phyloP scores from a whole-genome alignment of 2,797 vertebrate genomes.

The Anguilla obscura region DNA sequence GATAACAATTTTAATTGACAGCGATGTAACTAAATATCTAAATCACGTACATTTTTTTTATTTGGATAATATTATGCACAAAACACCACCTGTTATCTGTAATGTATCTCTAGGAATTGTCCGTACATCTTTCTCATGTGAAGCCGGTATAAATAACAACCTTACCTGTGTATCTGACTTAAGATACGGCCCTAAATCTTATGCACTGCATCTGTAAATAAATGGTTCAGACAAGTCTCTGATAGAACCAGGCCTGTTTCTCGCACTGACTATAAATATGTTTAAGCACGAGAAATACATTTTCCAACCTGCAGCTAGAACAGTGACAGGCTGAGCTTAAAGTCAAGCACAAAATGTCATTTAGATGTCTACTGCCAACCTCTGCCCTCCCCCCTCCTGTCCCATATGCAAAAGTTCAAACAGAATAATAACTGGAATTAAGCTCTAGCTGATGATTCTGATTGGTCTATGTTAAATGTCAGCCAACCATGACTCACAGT shows the following conservation, averaged over 20 bases:
- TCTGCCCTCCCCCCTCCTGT: conserved; percentile 50
- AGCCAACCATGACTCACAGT: conserved; percentile 69
- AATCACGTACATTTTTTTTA: not conserved
- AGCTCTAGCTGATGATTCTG: conserved; percentile 63
- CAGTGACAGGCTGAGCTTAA: conserved; percentile 34
- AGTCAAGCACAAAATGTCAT: conserved; percentile 57
- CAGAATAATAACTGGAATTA: conserved; percentile 79
- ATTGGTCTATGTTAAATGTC: conserved; percentile 62
- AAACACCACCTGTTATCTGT: not conserved
- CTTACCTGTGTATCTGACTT: conserved; percentile 69
- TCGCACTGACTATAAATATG: not conserved
- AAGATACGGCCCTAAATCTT: conserved; percentile 76
- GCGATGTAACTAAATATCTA: not conserved
- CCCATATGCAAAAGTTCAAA: conserved; percentile 71
- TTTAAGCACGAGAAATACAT: not conserved
- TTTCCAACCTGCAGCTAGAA: conserved; percentile 46
- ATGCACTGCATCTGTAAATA: conserved; percentile 66
- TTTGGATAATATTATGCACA: not conserved
- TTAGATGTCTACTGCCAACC: conserved; percentile 55
- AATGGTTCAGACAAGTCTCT: not conserved
- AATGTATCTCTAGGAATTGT: not conserved
- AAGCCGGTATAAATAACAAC: not conserved
- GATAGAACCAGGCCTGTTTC: not conserved
- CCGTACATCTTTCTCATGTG: not conserved
- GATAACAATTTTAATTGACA: not conserved